phyloP scores from a whole-genome alignment of 2,113 vertebrate genomes.

The Pseudois nayaur region DNA sequence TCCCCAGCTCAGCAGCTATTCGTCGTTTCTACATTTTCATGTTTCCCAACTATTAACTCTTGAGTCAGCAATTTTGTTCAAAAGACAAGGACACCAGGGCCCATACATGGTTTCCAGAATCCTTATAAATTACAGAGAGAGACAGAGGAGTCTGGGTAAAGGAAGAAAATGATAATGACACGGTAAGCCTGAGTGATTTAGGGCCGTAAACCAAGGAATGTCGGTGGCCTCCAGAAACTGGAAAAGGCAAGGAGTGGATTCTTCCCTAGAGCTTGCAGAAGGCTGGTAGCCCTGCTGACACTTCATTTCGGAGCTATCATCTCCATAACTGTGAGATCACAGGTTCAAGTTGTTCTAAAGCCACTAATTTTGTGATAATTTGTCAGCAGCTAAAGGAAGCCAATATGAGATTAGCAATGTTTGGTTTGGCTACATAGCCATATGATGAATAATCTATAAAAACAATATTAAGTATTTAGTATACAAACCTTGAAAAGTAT shows the following conservation, averaged over 20 bases:
- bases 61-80: background rate
- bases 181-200: no score
- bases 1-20: background rate
- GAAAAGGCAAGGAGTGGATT: background rate
- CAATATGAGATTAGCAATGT: background rate
- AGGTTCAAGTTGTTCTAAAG: background rate
- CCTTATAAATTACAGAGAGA: background rate
- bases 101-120: accelerated
- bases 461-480: background rate
- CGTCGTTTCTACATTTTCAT: background rate
- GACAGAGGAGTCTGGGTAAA: background rate
- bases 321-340: background rate
- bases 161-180: background rate
- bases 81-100: background rate
- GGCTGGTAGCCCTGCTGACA: background rate
- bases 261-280: background rate
- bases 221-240: background rate
- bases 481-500: background rate
- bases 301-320: background rate
- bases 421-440: background rate
- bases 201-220: background rate
- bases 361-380: background rate
- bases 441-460: background rate
- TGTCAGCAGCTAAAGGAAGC: background rate
- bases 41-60: background rate